Percentiles rank a stretch among this genome's conserved stretches.
These are phyloP conservation scores for Hippolais icterina DNA, from an alignment of 2,113 vertebrate species.

Conservation along the genomic window DNA sequence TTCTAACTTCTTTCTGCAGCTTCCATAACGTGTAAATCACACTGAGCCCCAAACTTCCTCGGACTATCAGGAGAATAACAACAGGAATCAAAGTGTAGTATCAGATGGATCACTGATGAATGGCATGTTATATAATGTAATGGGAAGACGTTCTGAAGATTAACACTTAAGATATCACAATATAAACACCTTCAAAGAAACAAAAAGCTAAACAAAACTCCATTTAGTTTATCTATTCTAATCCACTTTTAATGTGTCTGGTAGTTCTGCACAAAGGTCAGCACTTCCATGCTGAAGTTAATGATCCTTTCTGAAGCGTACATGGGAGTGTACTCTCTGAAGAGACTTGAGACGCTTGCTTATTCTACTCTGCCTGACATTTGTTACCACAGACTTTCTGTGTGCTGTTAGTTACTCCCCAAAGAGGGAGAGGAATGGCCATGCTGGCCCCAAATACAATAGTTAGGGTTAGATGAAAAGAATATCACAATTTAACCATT, in stretches of 20 bases:
- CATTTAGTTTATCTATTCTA: neutral
- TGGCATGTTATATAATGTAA: rapidly evolving
- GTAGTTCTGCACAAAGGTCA: neutral
- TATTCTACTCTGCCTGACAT: neutral
- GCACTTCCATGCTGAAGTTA: neutral
- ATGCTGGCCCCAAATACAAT: neutral
- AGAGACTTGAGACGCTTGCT: neutral
- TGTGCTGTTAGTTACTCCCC: neutral
- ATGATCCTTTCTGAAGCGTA: neutral
- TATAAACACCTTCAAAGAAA: neutral
- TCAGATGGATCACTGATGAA: neutral
- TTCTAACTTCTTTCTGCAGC: slow-evolving; percentile 86
- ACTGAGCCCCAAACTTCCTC: slow-evolving; percentile 83
- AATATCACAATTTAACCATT: neutral
- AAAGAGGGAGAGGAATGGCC: neutral
- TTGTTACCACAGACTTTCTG: neutral
- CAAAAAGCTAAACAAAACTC: neutral
- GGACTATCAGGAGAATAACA: slow-evolving; percentile 74
- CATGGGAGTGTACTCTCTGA: neutral
- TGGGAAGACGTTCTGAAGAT: neutral
- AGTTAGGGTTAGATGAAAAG: neutral
- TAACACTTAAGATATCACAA: neutral
- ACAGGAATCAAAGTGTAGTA: neutral
- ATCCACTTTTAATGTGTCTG: neutral
- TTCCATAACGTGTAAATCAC: slow-evolving; percentile 84